phyloP scores from a whole-genome alignment of 2,888 invertebrate species.

The Drosophila kanekoi region DNA sequence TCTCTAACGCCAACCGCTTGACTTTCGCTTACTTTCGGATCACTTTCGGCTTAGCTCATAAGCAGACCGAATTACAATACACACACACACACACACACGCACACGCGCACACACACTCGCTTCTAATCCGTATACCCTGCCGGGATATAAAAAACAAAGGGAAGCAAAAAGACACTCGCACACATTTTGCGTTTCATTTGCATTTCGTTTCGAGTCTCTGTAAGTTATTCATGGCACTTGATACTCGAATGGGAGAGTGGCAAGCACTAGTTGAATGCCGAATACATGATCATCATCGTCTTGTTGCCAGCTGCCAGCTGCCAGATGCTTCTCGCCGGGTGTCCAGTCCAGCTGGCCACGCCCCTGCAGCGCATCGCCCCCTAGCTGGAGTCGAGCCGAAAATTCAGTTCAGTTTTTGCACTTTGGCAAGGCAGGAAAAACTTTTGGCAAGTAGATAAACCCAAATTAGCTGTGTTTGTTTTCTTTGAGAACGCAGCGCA shows the following conservation, averaged over 20 bases:
- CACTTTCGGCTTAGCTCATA: constrained; percentile 12
- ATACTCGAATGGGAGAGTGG: constrained; percentile 29
- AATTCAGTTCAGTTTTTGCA: constrained; percentile 33
- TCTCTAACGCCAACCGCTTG: neutral
- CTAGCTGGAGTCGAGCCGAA: neutral
- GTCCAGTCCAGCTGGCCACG: neutral
- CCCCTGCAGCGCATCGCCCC: neutral
- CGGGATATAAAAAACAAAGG: neutral
- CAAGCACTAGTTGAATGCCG: constrained; percentile 55
- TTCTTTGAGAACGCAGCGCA: constrained; percentile 65
- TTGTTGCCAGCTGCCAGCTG: constrained; percentile 3
- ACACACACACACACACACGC: neutral
- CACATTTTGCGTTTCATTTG: constrained; percentile 33
- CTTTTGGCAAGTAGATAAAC: constrained; percentile 63
- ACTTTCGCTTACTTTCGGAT: constrained; percentile 5
- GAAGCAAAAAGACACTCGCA: neutral
- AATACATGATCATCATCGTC: constrained; percentile 43
- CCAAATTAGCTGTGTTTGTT: constrained; percentile 78
- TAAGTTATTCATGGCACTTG: constrained; percentile 55
- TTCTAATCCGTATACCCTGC: neutral
- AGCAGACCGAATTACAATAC: neutral
- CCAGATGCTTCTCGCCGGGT: too few relatives aligned
- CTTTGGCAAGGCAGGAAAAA: constrained; percentile 41
- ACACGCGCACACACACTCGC: neutral
- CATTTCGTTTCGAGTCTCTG: constrained; percentile 28